Percentiles rank a stretch among this genome's conserved stretches.
Conservation (phyloP, 2,113 vertebrate species). For the Sinocyclocheilus maitianheensis region DNA sequence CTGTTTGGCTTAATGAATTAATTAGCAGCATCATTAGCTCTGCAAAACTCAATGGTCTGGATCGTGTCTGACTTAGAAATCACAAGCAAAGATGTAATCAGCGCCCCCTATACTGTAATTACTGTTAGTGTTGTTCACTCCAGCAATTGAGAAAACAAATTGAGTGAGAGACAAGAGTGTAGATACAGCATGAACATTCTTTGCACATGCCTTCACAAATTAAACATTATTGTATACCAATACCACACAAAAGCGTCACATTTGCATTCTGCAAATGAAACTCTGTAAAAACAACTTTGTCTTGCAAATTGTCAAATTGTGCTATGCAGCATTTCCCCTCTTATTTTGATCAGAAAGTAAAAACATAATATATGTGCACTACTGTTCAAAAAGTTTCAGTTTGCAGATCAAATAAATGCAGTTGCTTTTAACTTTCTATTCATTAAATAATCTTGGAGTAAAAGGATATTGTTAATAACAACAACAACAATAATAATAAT, state of each 20-base stretch:
- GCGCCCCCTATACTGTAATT: slow-evolving; percentile 49
- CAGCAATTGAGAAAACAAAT: slow-evolving; percentile 38
- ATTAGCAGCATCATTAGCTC: slow-evolving; percentile 52
- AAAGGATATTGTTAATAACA: too few relatives aligned
- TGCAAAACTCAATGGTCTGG: slow-evolving; percentile 49
- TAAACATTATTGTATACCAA: neutral
- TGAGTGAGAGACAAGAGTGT: neutral
- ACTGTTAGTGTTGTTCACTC: slow-evolving; percentile 16
- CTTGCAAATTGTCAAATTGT: too few relatives aligned
- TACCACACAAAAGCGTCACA: neutral
- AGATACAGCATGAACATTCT: neutral
- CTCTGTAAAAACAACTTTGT: neutral
- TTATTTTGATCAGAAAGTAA: too few relatives aligned
- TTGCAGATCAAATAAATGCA: too few relatives aligned
- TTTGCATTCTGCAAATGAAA: neutral
- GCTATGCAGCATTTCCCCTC: too few relatives aligned
- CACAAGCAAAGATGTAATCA: slow-evolving; percentile 46
- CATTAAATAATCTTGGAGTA: too few relatives aligned
- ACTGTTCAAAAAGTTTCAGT: too few relatives aligned
- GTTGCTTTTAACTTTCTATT: too few relatives aligned
- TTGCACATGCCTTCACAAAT: neutral
- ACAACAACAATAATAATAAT: too few relatives aligned
- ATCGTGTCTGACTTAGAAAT: slow-evolving; percentile 48
- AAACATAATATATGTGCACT: too few relatives aligned
- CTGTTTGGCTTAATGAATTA: slow-evolving; percentile 48